Conservation (phyloP, 2,113 vertebrate genomes). For the Elanus axillaris region DNA sequence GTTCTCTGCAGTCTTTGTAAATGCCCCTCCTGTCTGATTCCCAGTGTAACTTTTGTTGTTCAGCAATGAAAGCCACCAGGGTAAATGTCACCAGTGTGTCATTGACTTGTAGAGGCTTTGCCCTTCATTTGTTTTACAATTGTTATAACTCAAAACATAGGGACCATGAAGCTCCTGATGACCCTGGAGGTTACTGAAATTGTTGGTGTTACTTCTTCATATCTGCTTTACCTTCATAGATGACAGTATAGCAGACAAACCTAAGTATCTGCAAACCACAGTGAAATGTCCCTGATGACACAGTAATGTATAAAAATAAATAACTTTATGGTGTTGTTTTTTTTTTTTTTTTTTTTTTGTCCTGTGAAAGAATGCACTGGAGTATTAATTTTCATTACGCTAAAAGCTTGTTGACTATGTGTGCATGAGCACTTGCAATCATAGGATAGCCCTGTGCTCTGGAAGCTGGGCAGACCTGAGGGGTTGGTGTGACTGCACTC, state of each 20-base stretch:
- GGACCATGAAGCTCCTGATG: not conserved
- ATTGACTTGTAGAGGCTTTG: not conserved
- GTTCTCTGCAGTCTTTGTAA: not conserved
- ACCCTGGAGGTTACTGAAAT: not conserved
- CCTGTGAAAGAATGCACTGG: not conserved
- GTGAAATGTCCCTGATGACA: not conserved
- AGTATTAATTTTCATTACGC: not conserved
- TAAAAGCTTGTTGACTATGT: not conserved
- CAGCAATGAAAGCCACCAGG: not conserved
- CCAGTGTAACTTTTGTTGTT: not conserved
- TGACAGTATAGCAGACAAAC: not conserved
- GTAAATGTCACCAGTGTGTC: not conserved
- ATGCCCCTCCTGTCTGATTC: not conserved
- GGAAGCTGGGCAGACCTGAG: not conserved
- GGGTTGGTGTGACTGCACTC: not conserved
- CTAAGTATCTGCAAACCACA: not conserved
- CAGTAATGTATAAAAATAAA: not conserved
- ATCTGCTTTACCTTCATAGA: not conserved
- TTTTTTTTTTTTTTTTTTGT: not conserved
- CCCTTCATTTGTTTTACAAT: not conserved
- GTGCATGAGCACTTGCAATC: not conserved
- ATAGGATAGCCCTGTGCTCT: not conserved
- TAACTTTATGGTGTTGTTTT: not conserved
- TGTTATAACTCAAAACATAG: not conserved
- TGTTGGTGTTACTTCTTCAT: not conserved